Base-by-base conservation (phyloP, 1,140 invertebrate genomes). In the Brachionus paranguensis region DNA sequence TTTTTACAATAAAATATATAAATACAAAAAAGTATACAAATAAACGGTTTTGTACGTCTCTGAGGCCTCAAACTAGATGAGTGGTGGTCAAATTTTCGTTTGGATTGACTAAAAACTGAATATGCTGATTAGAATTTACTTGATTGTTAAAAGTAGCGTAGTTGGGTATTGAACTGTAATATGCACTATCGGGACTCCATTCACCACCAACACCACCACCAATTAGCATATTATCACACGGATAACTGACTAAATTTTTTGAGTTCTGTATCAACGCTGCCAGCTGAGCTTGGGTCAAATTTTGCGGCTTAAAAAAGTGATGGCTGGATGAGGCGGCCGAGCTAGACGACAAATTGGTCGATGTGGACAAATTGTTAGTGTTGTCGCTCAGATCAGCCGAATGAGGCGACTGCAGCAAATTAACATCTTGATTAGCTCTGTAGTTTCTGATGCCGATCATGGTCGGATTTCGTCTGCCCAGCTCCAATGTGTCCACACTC, bases 131-230 rank as follows among this genome's bases (percentile, higher is more conserved):
- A 20, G 68, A 8, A 11, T 41, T 37, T 8, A 43, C 3, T 41
- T 72, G 29, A 72, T 72, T 76, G 24, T 45, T 24, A 33, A 50
- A 76, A 76, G 43, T 76, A 33, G 72, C 41, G 24, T 81, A 81
- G 43, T 81, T 81, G 20, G 78, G 78, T 64, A 81, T 81, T 45
- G 78, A 81, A 81, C 78, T 81, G 17, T 81, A 81, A 41, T 81
- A 81, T 12, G 78, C 78, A 41, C 37, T 45, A 29, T 81, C 78
- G 2, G 78, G 78, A 64, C 78, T 81, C 78, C 78, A 81, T 68
- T 60, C 53, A 45, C 78, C 78, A 60, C 33, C 29, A 55, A 1
- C 27, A 29, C 27, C 53, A 45, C 78, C 78, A 60, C 33, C 33
- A 60, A 27, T 50, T 11, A 24, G 6, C 17, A 50, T 17, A 27